phyloP scores from a whole-genome alignment of 2,113 vertebrate species.

The Polypterus bichir region DNA sequence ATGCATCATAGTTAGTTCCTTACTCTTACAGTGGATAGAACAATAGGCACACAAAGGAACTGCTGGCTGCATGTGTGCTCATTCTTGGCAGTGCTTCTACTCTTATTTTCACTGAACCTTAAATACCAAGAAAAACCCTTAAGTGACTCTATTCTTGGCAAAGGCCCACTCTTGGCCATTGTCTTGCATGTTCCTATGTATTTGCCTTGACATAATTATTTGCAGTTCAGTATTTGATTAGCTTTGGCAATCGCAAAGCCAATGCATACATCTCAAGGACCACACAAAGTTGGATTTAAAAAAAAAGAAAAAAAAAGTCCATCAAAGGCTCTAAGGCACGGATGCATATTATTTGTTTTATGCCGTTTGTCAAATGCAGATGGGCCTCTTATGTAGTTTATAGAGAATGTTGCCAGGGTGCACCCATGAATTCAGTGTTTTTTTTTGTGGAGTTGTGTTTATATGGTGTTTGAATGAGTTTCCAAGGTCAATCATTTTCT shows the following conservation, averaged over 20 bases:
- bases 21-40: slow-evolving; percentile 51
- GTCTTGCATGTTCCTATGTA: slow-evolving; percentile 27
- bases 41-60: slow-evolving; percentile 36
- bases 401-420: neutral
- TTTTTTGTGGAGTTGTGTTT: no score
- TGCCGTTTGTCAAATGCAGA: neutral
- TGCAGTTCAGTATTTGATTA: slow-evolving; percentile 38
- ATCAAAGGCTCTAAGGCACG: slow-evolving; percentile 26
- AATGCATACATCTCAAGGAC: slow-evolving; percentile 25
- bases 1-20: slow-evolving; percentile 48
- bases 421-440: no score
- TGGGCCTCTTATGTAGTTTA: neutral
- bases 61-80: slow-evolving; percentile 42
- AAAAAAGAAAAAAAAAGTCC: neutral
- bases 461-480: no score
- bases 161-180: slow-evolving; percentile 28
- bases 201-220: slow-evolving; percentile 41
- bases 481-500: no score
- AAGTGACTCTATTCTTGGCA: slow-evolving; percentile 35
- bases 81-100: slow-evolving; percentile 45
- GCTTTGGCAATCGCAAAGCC: slow-evolving; percentile 23
- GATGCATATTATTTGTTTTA: neutral
- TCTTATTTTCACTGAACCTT: slow-evolving; percentile 50
- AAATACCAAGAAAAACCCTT: slow-evolving; percentile 51
- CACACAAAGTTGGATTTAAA: slow-evolving; percentile 17